Evolutionary conservation across 35 echinoderm and acorn worm species (phyloP).

Genomic region (Ophiothrix spiculata): DNA sequence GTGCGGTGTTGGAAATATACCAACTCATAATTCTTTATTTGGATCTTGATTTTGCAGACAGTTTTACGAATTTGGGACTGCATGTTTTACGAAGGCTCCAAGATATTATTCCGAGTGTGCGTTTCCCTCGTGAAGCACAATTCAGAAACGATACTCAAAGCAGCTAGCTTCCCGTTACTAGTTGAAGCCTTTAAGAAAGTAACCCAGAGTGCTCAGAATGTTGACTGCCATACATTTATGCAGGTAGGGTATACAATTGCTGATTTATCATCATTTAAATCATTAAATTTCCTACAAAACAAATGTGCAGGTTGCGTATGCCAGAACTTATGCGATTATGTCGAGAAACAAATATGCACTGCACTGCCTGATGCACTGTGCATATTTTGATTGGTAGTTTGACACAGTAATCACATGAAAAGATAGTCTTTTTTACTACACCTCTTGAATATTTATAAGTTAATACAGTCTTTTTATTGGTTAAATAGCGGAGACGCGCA

Average conservation of each 20-base stretch:
- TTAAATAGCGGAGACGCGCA: too few relatives aligned
- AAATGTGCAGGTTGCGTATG: neutral
- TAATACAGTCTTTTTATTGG: too few relatives aligned
- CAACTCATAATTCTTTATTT: too few relatives aligned
- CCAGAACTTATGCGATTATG: neutral
- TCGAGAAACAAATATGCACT: neutral
- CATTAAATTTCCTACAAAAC: neutral
- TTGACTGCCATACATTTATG: slow-evolving; percentile 94
- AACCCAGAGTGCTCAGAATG: slow-evolving; percentile 36
- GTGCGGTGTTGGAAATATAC: neutral
- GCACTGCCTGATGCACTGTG: neutral
- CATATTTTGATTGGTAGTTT: too few relatives aligned
- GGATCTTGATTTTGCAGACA: too few relatives aligned
- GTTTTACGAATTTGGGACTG: slow-evolving; percentile 93
- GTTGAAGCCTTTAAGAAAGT: slow-evolving; percentile 79
- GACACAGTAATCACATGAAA: too few relatives aligned
- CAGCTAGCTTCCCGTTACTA: slow-evolving; percentile 46
- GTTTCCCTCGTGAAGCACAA: slow-evolving; percentile 68
- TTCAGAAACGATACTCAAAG: slow-evolving; percentile 30
- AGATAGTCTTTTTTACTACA: too few relatives aligned
- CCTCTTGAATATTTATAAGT: too few relatives aligned
- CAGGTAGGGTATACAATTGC: slow-evolving; percentile 34
- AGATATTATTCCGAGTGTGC: slow-evolving; percentile 85
- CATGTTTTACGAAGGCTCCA: slow-evolving; percentile 94
- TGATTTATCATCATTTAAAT: neutral